Conservation (phyloP, 2,113 vertebrate species). For the Cryptomyrus ogoouensis region DNA sequence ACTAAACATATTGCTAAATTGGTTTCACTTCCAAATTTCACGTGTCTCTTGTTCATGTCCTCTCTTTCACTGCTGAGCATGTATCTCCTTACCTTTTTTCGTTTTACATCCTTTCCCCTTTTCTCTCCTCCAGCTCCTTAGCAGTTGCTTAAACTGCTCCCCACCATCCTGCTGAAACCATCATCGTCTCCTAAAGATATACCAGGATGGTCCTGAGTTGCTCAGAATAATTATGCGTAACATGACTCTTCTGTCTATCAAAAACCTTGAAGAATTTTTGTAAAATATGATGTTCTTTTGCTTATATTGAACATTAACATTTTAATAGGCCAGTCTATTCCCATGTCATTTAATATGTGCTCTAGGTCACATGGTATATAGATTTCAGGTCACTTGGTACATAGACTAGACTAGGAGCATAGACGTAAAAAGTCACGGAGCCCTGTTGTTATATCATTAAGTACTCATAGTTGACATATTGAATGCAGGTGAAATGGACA, state of each 20-base stretch:
- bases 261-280: background rate
- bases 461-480: background rate
- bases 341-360: background rate
- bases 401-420: background rate
- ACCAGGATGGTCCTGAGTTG: background rate
- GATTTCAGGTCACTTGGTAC: background rate
- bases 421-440: background rate
- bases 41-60: background rate
- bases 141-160: background rate
- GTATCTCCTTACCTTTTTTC: background rate
- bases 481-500: background rate
- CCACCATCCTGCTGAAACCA: background rate
- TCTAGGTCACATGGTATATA: background rate
- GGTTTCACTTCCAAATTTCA: background rate
- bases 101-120: background rate
- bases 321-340: background rate
- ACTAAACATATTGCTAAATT: background rate
- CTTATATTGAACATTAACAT: background rate
- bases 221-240: background rate
- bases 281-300: background rate
- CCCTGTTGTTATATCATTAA: background rate
- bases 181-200: background rate
- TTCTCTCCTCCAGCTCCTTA: background rate
- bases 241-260: background rate
- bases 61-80: background rate